Conservation (phyloP, 2,113 vertebrate species). For the Lasiurus cinereus region DNA sequence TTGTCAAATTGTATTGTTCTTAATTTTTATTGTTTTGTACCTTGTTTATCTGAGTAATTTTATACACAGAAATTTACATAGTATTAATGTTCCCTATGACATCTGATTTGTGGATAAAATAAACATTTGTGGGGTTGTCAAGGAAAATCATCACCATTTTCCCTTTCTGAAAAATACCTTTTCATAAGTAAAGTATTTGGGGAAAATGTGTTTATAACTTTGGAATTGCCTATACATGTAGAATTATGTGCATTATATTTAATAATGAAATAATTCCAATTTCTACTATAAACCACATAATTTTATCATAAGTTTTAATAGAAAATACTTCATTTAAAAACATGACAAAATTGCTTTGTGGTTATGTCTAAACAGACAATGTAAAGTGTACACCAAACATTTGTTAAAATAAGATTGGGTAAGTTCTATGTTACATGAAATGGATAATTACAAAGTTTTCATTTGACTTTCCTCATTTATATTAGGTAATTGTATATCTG, state of each 20-base stretch:
- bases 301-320: conserved; percentile 4
- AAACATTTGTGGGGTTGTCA: neutral
- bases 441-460: neutral
- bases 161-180: neutral
- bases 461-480: neutral
- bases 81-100: neutral
- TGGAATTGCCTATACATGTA: neutral
- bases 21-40: neutral
- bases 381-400: neutral
- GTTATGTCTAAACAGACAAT: neutral
- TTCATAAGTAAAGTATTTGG: neutral
- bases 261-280: neutral
- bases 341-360: neutral
- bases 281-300: neutral
- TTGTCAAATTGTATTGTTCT: neutral
- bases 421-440: conserved; percentile 1
- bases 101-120: neutral
- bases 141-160: neutral
- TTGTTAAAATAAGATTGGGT: neutral
- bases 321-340: neutral
- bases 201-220: neutral
- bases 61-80: neutral
- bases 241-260: neutral
- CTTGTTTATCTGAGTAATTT: neutral
- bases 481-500: neutral